These are phyloP conservation scores for Rhinogobius similis DNA, from an alignment of 2,113 vertebrate species.

Conservation along the genomic window DNA sequence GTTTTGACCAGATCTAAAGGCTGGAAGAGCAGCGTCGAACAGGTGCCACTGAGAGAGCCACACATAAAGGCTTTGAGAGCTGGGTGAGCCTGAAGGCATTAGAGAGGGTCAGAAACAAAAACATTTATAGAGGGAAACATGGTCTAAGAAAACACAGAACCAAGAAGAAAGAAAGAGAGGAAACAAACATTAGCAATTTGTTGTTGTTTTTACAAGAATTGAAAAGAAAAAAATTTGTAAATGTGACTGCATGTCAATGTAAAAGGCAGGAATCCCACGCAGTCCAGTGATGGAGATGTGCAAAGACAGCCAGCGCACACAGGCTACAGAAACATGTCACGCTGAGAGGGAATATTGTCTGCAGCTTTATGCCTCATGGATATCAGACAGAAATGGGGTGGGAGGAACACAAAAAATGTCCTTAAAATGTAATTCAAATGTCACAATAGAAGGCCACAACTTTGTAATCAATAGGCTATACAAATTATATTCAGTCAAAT, in stretches of 20 bases:
- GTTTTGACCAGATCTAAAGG: slow-evolving; percentile 96
- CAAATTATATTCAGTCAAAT: background rate
- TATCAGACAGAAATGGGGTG: slow-evolving; percentile 10
- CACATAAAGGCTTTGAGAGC: slow-evolving; percentile 95
- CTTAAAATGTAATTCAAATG: slow-evolving; percentile 16
- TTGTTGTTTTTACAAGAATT: background rate
- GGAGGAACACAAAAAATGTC: slow-evolving; percentile 7
- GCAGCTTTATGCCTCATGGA: slow-evolving; percentile 34
- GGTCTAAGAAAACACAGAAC: background rate
- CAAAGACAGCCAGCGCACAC: slow-evolving; percentile 43
- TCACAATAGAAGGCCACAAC: background rate
- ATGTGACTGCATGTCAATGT: slow-evolving; percentile 18
- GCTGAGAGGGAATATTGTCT: slow-evolving; percentile 21
- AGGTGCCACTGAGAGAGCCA: slow-evolving; percentile 94
- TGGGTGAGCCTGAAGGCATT: slow-evolving; percentile 83
- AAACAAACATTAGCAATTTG: background rate
- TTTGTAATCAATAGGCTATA: background rate
- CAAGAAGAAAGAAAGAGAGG: background rate
- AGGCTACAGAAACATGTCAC: slow-evolving; percentile 21
- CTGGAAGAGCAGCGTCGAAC: slow-evolving; percentile 94
- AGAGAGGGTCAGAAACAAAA: background rate
- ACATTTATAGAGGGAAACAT: background rate
- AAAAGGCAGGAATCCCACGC: slow-evolving; percentile 28
- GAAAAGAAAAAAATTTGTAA: background rate
- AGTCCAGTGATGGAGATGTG: slow-evolving; percentile 55